Percentiles rank a stretch among this genome's conserved stretches.
phyloP scores from a whole-genome alignment of 2,113 vertebrate species.

The Clarias batrachus region DNA sequence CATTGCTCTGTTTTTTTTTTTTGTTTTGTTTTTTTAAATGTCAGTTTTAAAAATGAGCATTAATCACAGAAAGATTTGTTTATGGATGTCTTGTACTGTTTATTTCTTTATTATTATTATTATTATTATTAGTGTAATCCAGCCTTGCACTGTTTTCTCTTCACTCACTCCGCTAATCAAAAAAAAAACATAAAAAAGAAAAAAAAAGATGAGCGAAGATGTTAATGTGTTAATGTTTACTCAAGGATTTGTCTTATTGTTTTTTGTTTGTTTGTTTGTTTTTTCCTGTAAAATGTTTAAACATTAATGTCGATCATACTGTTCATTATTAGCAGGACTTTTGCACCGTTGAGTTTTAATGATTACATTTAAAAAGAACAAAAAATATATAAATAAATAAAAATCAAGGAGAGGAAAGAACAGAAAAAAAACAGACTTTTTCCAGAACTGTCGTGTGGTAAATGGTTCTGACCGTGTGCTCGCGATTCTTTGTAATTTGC shows the following conservation, averaged over 20 bases:
- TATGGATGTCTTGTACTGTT: slow-evolving; percentile 69
- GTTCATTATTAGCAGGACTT: slow-evolving; percentile 87
- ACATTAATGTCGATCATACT: slow-evolving; percentile 88
- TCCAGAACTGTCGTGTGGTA: too few relatives aligned
- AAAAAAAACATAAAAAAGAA: slow-evolving; percentile 64
- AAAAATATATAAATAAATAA: slow-evolving; percentile 54
- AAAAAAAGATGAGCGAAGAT: slow-evolving; percentile 79
- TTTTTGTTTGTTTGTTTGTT: slow-evolving; percentile 63
- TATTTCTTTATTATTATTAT: slow-evolving; percentile 62
- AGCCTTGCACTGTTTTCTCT: slow-evolving; percentile 92
- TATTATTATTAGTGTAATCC: slow-evolving; percentile 73
- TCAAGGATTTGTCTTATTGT: slow-evolving; percentile 88
- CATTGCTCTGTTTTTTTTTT: slow-evolving; percentile 72
- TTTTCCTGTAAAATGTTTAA: slow-evolving; percentile 79
- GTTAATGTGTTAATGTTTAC: slow-evolving; percentile 99
- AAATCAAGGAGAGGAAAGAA: slow-evolving; percentile 60
- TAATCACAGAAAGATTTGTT: slow-evolving; percentile 56
- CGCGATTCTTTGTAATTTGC: background rate
- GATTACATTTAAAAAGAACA: slow-evolving; percentile 57
- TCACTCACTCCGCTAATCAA: slow-evolving; percentile 83
- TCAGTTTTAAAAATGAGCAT: slow-evolving; percentile 69
- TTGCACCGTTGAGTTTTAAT: slow-evolving; percentile 87
- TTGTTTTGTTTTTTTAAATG: slow-evolving; percentile 66
- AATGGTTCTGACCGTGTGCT: background rate
- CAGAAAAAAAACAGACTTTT: slow-evolving; percentile 68